A percentile compares a stretch with the other conserved stretches of the same genome.
Evolutionary conservation across 2,113 vertebrate species (phyloP).

Genomic region (Callionymus lyra): DNA sequence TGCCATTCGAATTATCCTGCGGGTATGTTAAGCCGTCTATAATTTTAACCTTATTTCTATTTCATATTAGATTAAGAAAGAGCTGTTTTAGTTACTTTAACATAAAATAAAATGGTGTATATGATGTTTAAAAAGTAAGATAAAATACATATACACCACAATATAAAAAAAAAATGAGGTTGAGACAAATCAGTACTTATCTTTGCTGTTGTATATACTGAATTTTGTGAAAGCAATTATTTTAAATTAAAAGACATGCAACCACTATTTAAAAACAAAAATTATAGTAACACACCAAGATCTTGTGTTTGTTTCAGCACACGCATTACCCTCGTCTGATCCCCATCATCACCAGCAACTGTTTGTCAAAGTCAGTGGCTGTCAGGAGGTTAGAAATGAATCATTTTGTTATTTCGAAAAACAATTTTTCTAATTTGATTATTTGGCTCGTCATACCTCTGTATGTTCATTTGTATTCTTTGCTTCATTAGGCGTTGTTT

Average conservation of each 20-base stretch:
- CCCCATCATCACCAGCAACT: slow-evolving; percentile 92
- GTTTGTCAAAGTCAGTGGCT: slow-evolving; percentile 86
- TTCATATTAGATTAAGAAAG: too few relatives aligned
- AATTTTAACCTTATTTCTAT: too few relatives aligned
- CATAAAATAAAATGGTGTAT: too few relatives aligned
- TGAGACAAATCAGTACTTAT: too few relatives aligned
- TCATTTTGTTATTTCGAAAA: neutral
- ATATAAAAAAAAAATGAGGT: too few relatives aligned
- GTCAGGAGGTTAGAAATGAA: slow-evolving; percentile 75
- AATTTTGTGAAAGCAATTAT: too few relatives aligned
- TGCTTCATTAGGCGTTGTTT: slow-evolving; percentile 73
- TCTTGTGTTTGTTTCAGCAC: slow-evolving; percentile 65
- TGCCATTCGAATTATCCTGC: slow-evolving; percentile 84
- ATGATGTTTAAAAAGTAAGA: too few relatives aligned
- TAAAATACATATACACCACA: too few relatives aligned
- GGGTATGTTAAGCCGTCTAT: slow-evolving; percentile 59
- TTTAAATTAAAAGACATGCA: too few relatives aligned
- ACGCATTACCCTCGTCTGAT: slow-evolving; percentile 91
- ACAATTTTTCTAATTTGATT: neutral
- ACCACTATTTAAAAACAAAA: neutral
- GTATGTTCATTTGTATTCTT: neutral
- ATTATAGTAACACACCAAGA: neutral
- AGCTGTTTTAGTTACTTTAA: too few relatives aligned
- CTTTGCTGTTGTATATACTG: too few relatives aligned
- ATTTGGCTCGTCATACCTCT: neutral